Base-by-base conservation (phyloP, 2,113 vertebrate species). In the Hyaena hyaena region DNA sequence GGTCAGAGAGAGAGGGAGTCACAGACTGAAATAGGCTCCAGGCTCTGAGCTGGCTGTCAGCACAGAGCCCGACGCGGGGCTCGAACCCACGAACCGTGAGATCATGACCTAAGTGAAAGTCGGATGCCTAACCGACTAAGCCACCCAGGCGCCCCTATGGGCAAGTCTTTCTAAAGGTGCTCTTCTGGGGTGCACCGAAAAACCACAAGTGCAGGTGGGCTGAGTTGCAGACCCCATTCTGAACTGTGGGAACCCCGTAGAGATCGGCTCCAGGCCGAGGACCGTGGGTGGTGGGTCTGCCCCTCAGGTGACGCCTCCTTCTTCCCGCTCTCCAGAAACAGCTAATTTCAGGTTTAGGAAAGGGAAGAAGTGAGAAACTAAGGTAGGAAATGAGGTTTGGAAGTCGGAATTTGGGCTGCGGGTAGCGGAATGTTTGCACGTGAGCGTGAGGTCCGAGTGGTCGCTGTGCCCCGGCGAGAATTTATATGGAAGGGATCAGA, bases 261-360 rank as follows among this genome's bases (percentile, higher is more conserved):
- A 86, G 80, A 35, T 69, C 39, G n/a, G 55, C n/a, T 35, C 6
- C 7, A 81, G 81, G 88, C 45, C 21, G 94, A 93, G 74, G 82
- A 71, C 71, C 69, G 48, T 26, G 35, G 55, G 21, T 31, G 50
- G 33, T 77, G 58, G 82, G 1, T 81, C 17, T 88, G 3, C 19
- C 82, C 19, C 65, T 79, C 28, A 39, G 63, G n/a, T 79, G 48
- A 55, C 12, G 68, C 1, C 1, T 53, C 48, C 9, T 7, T 65
- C 63, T 95, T 88, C 4, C 33, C 74, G 16, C 74, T 95, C 2
- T 69, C 45, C 76, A 96, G 50, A 93, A 93, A 81, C 10, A 83
- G 31, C 68, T 88, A 28, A 35, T 76, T 83, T 68, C 26, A 92
- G 73, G 55, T 88, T 84, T 86, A 93, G 87, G 35, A 95, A 93